phyloP scores from a whole-genome alignment of 2,113 vertebrate species.

The Corythaeola cristata region DNA sequence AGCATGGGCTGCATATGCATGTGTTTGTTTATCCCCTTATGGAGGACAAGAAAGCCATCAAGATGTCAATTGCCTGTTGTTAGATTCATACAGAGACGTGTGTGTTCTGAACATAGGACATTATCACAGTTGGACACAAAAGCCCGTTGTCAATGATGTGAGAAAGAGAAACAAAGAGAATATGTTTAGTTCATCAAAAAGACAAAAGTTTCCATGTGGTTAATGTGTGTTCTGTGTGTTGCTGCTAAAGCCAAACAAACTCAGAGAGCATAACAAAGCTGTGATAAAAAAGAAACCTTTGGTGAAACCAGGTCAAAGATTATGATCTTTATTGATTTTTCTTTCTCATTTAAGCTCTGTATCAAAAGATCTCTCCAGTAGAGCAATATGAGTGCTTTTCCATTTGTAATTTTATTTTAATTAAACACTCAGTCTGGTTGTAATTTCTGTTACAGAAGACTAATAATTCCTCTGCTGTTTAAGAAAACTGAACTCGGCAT shows the following conservation, averaged over 20 bases:
- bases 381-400: background rate
- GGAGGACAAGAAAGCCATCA: conserved; percentile 24
- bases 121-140: conserved; percentile 65
- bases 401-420: conserved; percentile 14
- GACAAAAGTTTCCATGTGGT: conserved; percentile 15
- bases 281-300: conserved; percentile 32
- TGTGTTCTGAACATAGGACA: conserved; percentile 27
- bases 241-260: conserved; percentile 12
- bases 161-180: conserved; percentile 46
- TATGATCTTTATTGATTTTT: conserved; percentile 10
- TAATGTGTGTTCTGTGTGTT: background rate
- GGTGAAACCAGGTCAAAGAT: conserved; percentile 10
- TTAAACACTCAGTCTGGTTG: background rate
- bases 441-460: conserved; percentile 41
- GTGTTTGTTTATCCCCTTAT: conserved; percentile 31
- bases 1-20: background rate
- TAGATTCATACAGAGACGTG: conserved; percentile 13
- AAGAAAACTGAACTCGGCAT: conserved; percentile 27
- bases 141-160: conserved; percentile 18
- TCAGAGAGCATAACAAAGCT: background rate
- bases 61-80: conserved; percentile 39
- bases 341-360: background rate
- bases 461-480: conserved; percentile 22
- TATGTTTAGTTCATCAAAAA: conserved; percentile 31
- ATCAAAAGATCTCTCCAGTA: background rate